Evolutionary conservation across 2,113 vertebrate species (phyloP).

Genomic region (Lathamus discolor): DNA sequence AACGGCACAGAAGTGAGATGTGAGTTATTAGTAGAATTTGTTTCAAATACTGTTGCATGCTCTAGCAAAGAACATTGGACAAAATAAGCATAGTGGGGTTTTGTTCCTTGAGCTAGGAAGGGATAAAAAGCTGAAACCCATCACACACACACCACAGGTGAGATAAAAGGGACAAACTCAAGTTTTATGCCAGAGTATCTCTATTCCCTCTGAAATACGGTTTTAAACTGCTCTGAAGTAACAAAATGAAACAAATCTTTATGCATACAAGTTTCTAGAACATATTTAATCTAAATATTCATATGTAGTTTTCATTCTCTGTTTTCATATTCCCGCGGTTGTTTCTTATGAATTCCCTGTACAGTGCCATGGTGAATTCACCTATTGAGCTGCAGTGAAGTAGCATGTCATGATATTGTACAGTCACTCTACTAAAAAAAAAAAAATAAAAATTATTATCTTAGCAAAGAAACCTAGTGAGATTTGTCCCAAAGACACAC

Average conservation of each 20-base stretch:
- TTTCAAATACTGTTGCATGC: background rate
- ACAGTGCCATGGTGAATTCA: rapidly evolving
- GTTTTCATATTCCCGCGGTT: background rate
- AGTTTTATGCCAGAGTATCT: background rate
- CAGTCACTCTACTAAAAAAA: background rate
- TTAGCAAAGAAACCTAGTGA: background rate
- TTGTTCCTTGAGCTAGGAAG: background rate
- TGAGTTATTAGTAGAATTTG: background rate
- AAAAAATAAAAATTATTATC: background rate
- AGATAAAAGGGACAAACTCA: background rate
- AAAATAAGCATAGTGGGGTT: background rate
- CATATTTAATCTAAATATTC: background rate
- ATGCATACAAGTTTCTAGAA: background rate
- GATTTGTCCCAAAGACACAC: background rate
- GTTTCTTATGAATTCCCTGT: background rate
- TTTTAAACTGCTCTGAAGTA: background rate
- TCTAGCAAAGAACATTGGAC: background rate
- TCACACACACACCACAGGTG: background rate
- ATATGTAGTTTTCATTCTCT: background rate
- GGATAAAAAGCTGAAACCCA: background rate
- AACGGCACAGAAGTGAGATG: background rate
- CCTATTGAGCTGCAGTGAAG: background rate
- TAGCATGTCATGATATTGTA: rapidly evolving
- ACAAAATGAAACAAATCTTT: background rate
- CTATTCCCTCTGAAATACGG: background rate